These are phyloP conservation scores for Trochalopteron elliotii DNA, from an alignment of 2,113 vertebrate genomes.

Conservation along the genomic window DNA sequence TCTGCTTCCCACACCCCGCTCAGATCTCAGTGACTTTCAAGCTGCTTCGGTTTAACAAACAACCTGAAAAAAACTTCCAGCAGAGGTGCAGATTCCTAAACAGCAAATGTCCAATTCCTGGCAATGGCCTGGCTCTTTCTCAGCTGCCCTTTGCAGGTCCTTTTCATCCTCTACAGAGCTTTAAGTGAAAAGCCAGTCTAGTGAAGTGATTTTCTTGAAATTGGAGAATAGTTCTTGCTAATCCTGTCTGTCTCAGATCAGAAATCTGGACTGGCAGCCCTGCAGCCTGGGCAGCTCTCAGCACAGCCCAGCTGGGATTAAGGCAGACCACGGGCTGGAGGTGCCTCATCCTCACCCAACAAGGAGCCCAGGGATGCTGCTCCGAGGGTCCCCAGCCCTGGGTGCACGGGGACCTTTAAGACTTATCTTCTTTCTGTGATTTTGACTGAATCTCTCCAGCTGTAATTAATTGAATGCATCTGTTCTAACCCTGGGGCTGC, in stretches of 20 bases:
- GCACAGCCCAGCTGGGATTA: background rate
- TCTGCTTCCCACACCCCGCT: background rate
- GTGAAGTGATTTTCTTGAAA: background rate
- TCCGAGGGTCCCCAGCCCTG: background rate
- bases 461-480: conserved; percentile 89
- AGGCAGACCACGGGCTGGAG: background rate
- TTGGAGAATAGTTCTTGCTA: background rate
- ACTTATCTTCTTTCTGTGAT: background rate
- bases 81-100: background rate
- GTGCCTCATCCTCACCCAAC: background rate
- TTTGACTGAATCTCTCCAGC: conserved; percentile 71
- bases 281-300: background rate
- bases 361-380: background rate
- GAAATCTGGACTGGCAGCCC: background rate
- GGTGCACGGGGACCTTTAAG: background rate
- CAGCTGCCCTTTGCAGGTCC: background rate
- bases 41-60: background rate
- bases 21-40: background rate
- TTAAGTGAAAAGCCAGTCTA: background rate
- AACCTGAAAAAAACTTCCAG: background rate
- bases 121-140: background rate
- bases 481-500: conserved; percentile 81
- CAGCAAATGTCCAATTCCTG: background rate
- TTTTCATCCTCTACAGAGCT: background rate
- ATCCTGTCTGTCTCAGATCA: background rate